Conservation (phyloP, 30 jellyfish, hydroid and myxozoan species). For the Haliclystus octoradiatus region DNA sequence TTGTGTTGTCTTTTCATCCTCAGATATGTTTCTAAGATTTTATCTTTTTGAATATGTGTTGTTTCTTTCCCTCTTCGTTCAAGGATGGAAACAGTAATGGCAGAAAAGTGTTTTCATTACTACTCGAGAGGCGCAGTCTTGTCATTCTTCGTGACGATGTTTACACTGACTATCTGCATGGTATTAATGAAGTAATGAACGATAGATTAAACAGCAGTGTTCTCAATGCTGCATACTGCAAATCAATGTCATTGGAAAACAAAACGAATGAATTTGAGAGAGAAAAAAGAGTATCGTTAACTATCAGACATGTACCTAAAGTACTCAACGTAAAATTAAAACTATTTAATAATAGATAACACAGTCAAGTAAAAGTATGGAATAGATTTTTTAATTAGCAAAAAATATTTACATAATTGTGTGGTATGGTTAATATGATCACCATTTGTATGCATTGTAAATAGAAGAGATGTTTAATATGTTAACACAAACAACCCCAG, state of each 20-base stretch:
- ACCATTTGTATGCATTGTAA: too few species aligned
- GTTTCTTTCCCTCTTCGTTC: neutral
- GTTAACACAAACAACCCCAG: too few species aligned
- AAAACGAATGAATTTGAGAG: slow-evolving; percentile 15
- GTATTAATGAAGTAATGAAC: slow-evolving; percentile 35
- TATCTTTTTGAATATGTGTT: neutral
- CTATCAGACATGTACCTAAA: slow-evolving; percentile 78
- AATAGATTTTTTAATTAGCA: too few species aligned
- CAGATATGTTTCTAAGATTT: too few species aligned
- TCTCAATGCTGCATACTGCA: too few species aligned
- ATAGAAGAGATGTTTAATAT: too few species aligned
- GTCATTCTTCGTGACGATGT: slow-evolving; percentile 61
- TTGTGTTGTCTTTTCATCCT: too few species aligned
- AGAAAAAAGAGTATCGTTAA: slow-evolving; percentile 46
- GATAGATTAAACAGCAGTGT: slow-evolving; percentile 35
- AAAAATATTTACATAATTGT: too few species aligned
- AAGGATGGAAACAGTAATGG: neutral
- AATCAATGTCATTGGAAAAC: slow-evolving; percentile 12
- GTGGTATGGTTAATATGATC: too few species aligned
- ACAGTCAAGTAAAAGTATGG: too few species aligned
- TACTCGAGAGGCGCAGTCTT: slow-evolving; percentile 65
- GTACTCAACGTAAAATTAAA: slow-evolving; percentile 40
- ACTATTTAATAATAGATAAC: too few species aligned
- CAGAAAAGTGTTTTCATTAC: slow-evolving; percentile 51
- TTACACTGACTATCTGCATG: slow-evolving; percentile 61